Percentiles rank a stretch among this genome's conserved stretches.
Conservation (phyloP, 2,797 vertebrate species). For the Sarcophilus harrisii region DNA sequence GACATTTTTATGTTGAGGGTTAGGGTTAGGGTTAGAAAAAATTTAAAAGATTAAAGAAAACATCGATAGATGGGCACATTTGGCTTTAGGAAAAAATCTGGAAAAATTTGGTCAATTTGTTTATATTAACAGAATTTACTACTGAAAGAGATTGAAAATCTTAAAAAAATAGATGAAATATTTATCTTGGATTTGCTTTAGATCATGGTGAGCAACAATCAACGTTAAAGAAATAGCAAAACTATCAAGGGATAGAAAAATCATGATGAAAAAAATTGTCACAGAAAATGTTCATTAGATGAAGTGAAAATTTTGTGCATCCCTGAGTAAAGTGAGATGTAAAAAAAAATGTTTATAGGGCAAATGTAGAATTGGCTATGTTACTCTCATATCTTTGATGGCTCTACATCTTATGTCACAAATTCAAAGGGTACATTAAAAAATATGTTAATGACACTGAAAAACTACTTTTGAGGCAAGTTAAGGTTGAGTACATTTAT, state of each 20-base stretch:
- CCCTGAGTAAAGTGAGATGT: neutral
- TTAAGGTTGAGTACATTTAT: conserved; percentile 27
- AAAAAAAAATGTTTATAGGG: conserved; percentile 22
- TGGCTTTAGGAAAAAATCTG: neutral
- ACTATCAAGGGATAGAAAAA: conserved; percentile 31
- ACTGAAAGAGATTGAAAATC: neutral
- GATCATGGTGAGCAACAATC: conserved; percentile 7
- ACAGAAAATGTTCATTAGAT: conserved; percentile 26
- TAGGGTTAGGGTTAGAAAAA: too few species aligned
- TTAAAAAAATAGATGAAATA: neutral
- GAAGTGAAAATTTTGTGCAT: conserved; percentile 7
- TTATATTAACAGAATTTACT: neutral
- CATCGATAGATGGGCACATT: neutral
- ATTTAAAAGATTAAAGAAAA: neutral
- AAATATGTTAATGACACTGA: conserved; percentile 34
- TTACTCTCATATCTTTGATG: conserved; percentile 27
- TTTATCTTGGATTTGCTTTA: conserved; percentile 34
- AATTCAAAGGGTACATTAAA: conserved; percentile 36
- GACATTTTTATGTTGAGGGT: neutral
- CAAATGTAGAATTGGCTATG: conserved; percentile 36
- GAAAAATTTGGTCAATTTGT: neutral
- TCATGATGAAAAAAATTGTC: neutral
- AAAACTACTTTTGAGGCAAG: conserved; percentile 42
- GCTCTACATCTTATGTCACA: conserved; percentile 26
- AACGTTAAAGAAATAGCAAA: conserved; percentile 32